Percentiles rank a stretch among this genome's conserved stretches.
Conservation (phyloP, 2,888 invertebrate species). For the Elysia crispata region DNA sequence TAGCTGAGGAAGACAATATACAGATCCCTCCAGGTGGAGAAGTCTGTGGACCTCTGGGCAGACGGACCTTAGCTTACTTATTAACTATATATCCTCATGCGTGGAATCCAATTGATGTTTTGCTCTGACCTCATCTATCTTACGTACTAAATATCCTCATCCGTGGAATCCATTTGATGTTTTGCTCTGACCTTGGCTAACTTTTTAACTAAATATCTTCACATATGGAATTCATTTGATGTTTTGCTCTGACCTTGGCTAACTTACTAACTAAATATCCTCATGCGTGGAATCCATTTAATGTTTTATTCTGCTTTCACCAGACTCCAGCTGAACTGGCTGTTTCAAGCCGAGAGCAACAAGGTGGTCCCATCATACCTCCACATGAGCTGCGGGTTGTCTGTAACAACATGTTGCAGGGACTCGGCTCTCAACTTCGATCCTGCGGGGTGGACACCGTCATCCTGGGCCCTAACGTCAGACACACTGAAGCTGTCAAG, state of each 20-base stretch:
- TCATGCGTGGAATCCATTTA: background rate
- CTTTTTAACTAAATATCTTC: no score
- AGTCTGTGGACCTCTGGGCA: no score
- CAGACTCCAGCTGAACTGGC: background rate
- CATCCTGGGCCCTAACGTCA: constrained; percentile 75
- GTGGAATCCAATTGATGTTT: background rate
- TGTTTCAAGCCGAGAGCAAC: background rate
- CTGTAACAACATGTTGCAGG: constrained; percentile 81
- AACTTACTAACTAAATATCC: no score
- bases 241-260: no score
- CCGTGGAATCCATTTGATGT: background rate
- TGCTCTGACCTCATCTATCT: no score
- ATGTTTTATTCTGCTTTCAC: background rate
- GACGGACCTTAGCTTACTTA: no score
- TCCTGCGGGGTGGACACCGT: constrained; percentile 83
- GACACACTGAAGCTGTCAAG: constrained; percentile 42
- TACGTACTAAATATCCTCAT: no score
- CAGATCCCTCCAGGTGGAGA: no score
- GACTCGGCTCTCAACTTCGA: constrained; percentile 82
- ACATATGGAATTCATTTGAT: background rate
- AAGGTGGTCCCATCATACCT: constrained; percentile 29
- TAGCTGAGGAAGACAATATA: no score
- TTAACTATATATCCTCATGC: no score
- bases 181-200: no score
- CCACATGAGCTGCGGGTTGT: constrained; percentile 78